Base-by-base conservation (phyloP, 2,888 invertebrate genomes). In the Melinaea menophilus region DNA sequence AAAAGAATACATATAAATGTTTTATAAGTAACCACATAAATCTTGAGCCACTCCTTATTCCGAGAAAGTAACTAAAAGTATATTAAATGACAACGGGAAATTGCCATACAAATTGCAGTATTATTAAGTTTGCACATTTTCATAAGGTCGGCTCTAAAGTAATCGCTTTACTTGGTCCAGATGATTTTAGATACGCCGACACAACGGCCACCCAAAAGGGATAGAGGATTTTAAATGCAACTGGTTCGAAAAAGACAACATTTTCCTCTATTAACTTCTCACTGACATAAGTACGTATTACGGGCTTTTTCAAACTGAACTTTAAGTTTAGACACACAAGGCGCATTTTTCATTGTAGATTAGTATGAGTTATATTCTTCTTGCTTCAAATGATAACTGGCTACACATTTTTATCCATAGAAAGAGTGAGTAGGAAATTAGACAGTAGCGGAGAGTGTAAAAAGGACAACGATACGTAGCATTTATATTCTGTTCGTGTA, bases 401-500 rank as follows among this genome's bases (percentile, higher is more conserved):
- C 84, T 85, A 85, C 86, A 87, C 86, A 88, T 87, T 90, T 89
- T 90, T 90, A 90, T 89, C 88, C 88, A 84, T 84, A 81, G 81
- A 80, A 72, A 81, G 82, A 89, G 78, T 65, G 84, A 80, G 87
- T 82, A 71, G 71, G 77, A 74, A 67, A 69, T 73, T 72, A 73
- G 72, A 69, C 73, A 72, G 70, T 72, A 69, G 59, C 55, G 55
- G 59, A 60, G 67, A 56, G 71, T 61, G 70, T 62, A 75, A 88
- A 74, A 77, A 78, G 72, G 88, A 87, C 68, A 72, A 78, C 59
- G 67, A 74, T 77, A 83, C 77, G 73, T 79, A 82, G 84, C 89
- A 90, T 90, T 90, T 90, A 88, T 90, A 90, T 90, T 90, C 90
- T 84, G 84, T 90, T 88, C 90, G 90, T 90, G 89, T 90, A 90